Percentiles rank a stretch among this genome's conserved stretches.
phyloP scores from a whole-genome alignment of 2,888 invertebrate species.

The Tetropium fuscum region DNA sequence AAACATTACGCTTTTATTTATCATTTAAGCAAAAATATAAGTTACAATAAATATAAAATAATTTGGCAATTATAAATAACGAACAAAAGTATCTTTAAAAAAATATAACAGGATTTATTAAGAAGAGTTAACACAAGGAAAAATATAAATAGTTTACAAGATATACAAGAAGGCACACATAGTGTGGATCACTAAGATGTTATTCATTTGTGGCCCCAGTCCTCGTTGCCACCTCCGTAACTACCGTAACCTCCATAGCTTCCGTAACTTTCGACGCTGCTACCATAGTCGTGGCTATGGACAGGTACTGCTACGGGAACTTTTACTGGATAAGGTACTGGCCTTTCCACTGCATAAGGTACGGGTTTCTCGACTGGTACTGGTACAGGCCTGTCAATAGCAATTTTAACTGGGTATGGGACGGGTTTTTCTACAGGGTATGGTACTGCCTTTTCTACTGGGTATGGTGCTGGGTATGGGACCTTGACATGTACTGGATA shows the following conservation, averaged over 20 bases:
- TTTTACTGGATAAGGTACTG: conserved; percentile 75
- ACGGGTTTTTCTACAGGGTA: conserved; percentile 73
- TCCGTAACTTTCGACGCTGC: conserved; percentile 49
- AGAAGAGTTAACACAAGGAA: conserved; percentile 44
- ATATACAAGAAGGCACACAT: conserved; percentile 52
- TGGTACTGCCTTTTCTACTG: conserved; percentile 74
- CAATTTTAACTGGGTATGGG: conserved; percentile 71
- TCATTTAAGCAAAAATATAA: conserved; percentile 27
- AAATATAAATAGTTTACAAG: conserved; percentile 53
- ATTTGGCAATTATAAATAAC: conserved; percentile 45
- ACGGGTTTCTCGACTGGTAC: conserved; percentile 76
- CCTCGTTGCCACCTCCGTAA: conserved; percentile 41
- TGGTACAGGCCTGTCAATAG: conserved; percentile 66
- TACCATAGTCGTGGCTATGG: conserved; percentile 43
- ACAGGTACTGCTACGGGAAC: conserved; percentile 68
- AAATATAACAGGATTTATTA: conserved; percentile 54
- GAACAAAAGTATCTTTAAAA: conserved; percentile 47
- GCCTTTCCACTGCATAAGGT: conserved; percentile 74
- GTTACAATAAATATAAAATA: conserved; percentile 38
- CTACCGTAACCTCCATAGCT: conserved; percentile 45
- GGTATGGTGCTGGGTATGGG: conserved; percentile 77
- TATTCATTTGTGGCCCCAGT: conserved; percentile 46
- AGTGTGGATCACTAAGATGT: conserved; percentile 52
- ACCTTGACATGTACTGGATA: conserved; percentile 75
- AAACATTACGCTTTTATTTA: neutral